Percentiles rank a stretch among this genome's conserved stretches.
Evolutionary conservation across 1,140 invertebrate species (phyloP).

Genomic region (Zaprionus capensis): DNA sequence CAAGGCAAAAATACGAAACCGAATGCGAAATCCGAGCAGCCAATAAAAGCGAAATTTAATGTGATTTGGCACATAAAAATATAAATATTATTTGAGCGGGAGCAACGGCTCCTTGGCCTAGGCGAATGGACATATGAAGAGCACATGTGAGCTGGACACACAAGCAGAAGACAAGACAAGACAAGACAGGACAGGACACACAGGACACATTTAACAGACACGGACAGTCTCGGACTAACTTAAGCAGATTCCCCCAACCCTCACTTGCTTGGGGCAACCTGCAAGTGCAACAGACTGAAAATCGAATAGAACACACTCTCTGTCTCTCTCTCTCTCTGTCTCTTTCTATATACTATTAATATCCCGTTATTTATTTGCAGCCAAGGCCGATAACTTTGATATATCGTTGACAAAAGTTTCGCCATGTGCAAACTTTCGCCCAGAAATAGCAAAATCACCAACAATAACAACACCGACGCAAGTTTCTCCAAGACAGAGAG

Average conservation of each 20-base stretch:
- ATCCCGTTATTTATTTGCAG: constrained; percentile 50
- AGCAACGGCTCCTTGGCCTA: constrained; percentile 37
- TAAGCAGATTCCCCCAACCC: constrained; percentile 53
- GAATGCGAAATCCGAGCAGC: constrained; percentile 23
- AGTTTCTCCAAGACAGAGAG: neutral
- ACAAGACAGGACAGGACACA: neutral
- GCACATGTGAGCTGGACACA: constrained; percentile 6
- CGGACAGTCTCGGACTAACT: constrained; percentile 42
- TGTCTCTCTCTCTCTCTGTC: neutral
- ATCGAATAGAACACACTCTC: constrained; percentile 14
- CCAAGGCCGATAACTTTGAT: constrained; percentile 63
- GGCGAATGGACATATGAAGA: constrained; percentile 24
- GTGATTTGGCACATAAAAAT: constrained; percentile 79
- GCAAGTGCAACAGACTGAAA: constrained; percentile 75
- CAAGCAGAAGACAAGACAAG: too few relatives aligned
- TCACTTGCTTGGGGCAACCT: constrained; percentile 42
- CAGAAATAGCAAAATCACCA: constrained; percentile 3
- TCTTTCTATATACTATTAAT: constrained; percentile 53
- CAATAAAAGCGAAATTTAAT: constrained; percentile 79
- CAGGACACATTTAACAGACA: constrained; percentile 53
- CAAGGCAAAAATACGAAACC: neutral
- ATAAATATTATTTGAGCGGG: constrained; percentile 72
- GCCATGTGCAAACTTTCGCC: constrained; percentile 43
- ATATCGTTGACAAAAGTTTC: constrained; percentile 46
- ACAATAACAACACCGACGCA: neutral